phyloP scores from a whole-genome alignment of 2,888 invertebrate species.

The Toxonevra muliebris region DNA sequence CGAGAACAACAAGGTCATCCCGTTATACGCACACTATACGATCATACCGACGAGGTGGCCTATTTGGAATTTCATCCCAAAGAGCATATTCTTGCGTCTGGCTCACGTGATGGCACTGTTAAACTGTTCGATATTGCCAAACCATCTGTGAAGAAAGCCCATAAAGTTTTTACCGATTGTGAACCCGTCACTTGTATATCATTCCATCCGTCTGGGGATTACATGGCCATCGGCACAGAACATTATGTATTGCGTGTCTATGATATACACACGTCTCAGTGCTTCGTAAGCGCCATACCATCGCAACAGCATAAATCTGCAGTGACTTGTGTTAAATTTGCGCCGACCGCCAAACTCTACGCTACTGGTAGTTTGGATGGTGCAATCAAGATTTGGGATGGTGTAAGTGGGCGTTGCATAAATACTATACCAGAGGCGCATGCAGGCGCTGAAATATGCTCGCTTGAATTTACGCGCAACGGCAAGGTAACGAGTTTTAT shows the following conservation, averaged over 20 bases:
- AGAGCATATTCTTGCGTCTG: conserved; percentile 93
- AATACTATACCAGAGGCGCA: conserved; percentile 95
- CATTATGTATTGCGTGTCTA: conserved; percentile 91
- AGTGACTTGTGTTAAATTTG: conserved; percentile 79
- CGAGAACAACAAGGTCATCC: conserved; percentile 95
- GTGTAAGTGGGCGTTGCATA: conserved; percentile 89
- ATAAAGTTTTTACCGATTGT: conserved; percentile 93
- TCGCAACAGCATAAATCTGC: conserved; percentile 82
- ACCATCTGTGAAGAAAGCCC: conserved; percentile 97
- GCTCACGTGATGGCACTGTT: conserved; percentile 92
- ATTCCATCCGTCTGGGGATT: conserved; percentile 96
- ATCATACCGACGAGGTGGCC: conserved; percentile 97
- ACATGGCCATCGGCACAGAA: conserved; percentile 90
- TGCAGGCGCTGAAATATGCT: conserved; percentile 93
- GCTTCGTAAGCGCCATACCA: conserved; percentile 92
- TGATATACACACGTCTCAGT: conserved; percentile 94
- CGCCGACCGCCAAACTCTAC: conserved; percentile 66
- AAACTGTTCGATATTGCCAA: conserved; percentile 98
- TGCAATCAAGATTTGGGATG: conserved; percentile 96
- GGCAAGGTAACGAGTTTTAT: conserved; percentile 77
- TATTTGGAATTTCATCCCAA: conserved; percentile 96
- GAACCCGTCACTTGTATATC: conserved; percentile 89
- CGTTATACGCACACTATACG: conserved; percentile 92
- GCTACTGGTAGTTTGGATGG: conserved; percentile 94
- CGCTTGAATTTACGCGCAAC: conserved; percentile 92